These are phyloP conservation scores for Bergia sp. DNA, from an alignment of 92 coral and sea anemone genomes.

Conservation along the genomic window DNA sequence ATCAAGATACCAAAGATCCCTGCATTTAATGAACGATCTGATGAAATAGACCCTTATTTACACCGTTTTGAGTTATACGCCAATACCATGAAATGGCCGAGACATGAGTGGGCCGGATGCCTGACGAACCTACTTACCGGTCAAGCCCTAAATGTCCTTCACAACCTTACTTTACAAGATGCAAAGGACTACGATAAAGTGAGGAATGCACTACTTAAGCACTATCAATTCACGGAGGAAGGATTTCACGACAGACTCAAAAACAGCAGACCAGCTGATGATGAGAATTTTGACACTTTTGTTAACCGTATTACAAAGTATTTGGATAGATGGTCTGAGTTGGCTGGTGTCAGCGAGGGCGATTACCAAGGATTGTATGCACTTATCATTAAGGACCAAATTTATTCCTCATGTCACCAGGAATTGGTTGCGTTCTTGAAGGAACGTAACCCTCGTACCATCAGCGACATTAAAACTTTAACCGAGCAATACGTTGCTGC, in stretches of 20 bases:
- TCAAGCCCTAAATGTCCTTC: slow-evolving; percentile 24
- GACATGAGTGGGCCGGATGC: slow-evolving; percentile 18
- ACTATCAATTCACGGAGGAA: too few relatives aligned
- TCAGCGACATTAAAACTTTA: background rate
- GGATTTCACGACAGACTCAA: slow-evolving; percentile 3
- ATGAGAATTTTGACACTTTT: slow-evolving; percentile 15
- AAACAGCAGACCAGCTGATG: background rate
- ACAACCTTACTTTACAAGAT: slow-evolving; percentile 27
- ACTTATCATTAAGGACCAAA: slow-evolving; percentile 1
- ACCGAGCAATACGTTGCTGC: slow-evolving; percentile 11
- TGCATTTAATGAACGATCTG: slow-evolving; percentile 29
- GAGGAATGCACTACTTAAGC: slow-evolving; percentile 26
- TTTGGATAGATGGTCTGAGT: slow-evolving; percentile 2
- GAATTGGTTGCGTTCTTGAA: slow-evolving; percentile 3
- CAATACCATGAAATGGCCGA: slow-evolving; percentile 21
- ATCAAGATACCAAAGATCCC: slow-evolving; percentile 6
- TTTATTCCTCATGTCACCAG: background rate
- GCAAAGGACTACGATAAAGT: background rate
- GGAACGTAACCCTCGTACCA: slow-evolving; percentile 2
- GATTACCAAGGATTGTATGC: background rate
- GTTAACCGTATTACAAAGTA: background rate
- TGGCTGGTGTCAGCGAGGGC: slow-evolving; percentile 1
- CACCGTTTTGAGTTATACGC: slow-evolving; percentile 43
- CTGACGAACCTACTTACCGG: slow-evolving; percentile 20
- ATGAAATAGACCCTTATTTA: slow-evolving; percentile 31